These are phyloP conservation scores for Strigops habroptila DNA, from an alignment of 2,113 vertebrate genomes.

Conservation along the genomic window DNA sequence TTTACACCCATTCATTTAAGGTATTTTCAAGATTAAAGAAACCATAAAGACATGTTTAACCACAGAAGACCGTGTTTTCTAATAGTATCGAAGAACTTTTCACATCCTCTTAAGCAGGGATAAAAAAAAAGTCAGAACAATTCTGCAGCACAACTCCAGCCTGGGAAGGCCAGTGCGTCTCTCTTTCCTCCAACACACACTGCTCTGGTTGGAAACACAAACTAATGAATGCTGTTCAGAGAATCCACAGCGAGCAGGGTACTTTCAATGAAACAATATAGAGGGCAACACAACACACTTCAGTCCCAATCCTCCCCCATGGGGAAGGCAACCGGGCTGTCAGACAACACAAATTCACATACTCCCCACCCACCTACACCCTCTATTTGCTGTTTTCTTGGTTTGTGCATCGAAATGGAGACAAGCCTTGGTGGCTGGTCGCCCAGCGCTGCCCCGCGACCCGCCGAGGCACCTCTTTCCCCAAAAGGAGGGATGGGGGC, in stretches of 20 bases:
- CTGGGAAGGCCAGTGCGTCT: not conserved
- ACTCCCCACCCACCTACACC: not conserved
- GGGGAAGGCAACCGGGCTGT: not conserved
- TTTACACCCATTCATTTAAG: slow-evolving; percentile 73
- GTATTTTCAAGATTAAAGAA: slow-evolving; percentile 72
- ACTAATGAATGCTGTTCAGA: not conserved
- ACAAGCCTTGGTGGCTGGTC: not conserved
- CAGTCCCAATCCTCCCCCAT: not conserved
- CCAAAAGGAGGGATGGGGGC: accelerated
- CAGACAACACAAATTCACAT: not conserved
- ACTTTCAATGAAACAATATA: not conserved
- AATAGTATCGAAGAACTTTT: slow-evolving; percentile 57
- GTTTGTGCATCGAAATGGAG: accelerated
- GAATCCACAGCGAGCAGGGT: not conserved
- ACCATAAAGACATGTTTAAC: slow-evolving; percentile 70
- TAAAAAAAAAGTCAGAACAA: not conserved
- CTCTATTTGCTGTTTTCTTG: not conserved
- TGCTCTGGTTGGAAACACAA: slow-evolving; percentile 19
- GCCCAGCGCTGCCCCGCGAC: accelerated
- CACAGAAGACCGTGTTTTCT: slow-evolving; percentile 59
- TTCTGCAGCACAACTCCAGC: not conserved
- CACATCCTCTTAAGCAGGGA: slow-evolving; percentile 1
- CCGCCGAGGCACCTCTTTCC: accelerated
- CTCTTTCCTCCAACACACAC: not conserved
- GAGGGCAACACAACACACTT: not conserved